Evolutionary conservation across 1,140 invertebrate genomes (phyloP), one percentile per base, ranked within the genome.

Genomic region (Arion vulgaris): DNA sequence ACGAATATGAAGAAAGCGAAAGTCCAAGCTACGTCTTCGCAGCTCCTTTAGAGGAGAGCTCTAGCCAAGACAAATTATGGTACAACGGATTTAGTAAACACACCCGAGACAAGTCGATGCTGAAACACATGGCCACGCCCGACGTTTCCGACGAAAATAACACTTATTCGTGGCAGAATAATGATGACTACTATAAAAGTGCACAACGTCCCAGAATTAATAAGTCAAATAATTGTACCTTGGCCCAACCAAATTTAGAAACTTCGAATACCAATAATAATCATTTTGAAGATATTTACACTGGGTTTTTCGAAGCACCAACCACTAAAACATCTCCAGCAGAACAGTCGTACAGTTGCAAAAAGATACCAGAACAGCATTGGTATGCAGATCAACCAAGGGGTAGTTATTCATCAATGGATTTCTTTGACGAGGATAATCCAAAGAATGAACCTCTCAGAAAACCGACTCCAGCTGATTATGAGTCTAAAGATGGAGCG

Each of bases 221-320:
- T 73, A 73, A 49, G 26, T 9, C 38, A 23, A 73, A 49, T 19
- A 49, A 41, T 26, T 39, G 28, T 38, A 73, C 4, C 71, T n/a
- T 41, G 7, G 38, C 2, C 2, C 2, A 11, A 0, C 19, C 23
- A 7, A 38, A 73, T 0, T 2, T 28, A 19, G 41, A 2, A 39
- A 9, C n/a, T 74, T 1, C 2, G 1, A 53, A 76, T 32, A 34
- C 39, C 26, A 76, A 76, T 32, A 76, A 76, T 32, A 76, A 53
- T 32, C 51, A 32, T 76, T 76, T 76, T 2, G 74, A 57, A 11
- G 74, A 76, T 36, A 41, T 76, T 23, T 76, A 76, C n/a, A 76
- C 74, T 7, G 45, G 74, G 1, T 39, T 28, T 72, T 72, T 26
- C 39, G 74, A 51, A 13, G 1, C 26, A 1, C 41, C 36, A 15